These are phyloP conservation scores for Hemicordylus capensis DNA, from an alignment of 2,113 vertebrate species.

Conservation along the genomic window DNA sequence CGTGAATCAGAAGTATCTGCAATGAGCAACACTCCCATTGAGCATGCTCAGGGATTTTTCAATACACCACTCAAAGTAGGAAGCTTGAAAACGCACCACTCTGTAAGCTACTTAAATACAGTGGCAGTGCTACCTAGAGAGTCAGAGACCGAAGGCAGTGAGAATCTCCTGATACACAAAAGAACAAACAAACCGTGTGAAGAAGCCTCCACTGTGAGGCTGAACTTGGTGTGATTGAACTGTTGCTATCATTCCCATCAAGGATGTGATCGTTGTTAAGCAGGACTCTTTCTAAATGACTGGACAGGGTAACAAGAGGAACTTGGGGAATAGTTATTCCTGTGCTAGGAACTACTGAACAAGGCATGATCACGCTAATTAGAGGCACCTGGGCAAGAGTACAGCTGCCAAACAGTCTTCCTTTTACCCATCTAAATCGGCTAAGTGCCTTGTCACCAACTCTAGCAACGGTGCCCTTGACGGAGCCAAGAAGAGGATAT, in stretches of 20 bases:
- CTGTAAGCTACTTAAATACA: not conserved
- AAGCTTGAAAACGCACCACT: too few relatives aligned
- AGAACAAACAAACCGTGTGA: not conserved
- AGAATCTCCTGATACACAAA: too few relatives aligned
- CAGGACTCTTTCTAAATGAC: conserved; percentile 65
- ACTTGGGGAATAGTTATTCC: conserved; percentile 63
- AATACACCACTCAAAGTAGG: too few relatives aligned
- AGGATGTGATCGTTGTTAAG: conserved; percentile 69
- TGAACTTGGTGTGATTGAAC: not conserved
- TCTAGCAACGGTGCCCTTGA: conserved; percentile 39
- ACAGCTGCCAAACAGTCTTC: conserved; percentile 69
- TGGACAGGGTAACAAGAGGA: conserved; percentile 69
- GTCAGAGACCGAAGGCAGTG: not conserved
- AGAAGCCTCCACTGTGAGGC: not conserved
- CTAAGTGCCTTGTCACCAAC: conserved; percentile 57
- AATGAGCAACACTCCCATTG: too few relatives aligned
- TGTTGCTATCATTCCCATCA: conserved; percentile 51
- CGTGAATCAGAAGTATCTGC: too few relatives aligned
- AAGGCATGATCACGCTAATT: conserved; percentile 63
- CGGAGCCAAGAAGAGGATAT: conserved; percentile 1
- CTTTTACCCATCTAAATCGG: conserved; percentile 63
- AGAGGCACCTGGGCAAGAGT: conserved; percentile 71
- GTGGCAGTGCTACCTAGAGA: too few relatives aligned
- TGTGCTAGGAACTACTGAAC: conserved; percentile 59
- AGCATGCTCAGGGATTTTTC: too few relatives aligned